Percentiles rank a stretch among this genome's conserved stretches.
Conservation (phyloP, 2,888 invertebrate species). For the Microplitis deprimator region DNA sequence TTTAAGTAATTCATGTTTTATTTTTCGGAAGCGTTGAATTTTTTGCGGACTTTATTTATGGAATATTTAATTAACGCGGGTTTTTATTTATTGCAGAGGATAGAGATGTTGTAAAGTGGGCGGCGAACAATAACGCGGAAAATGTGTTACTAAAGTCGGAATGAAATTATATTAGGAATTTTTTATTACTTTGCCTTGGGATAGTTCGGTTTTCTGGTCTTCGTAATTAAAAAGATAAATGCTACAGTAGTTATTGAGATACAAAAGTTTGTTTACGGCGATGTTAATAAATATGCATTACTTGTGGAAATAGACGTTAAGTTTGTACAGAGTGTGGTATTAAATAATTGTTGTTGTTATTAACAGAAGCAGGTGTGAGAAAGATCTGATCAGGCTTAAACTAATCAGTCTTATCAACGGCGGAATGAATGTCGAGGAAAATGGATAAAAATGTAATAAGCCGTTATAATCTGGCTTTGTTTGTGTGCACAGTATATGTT, state of each 20-base stretch:
- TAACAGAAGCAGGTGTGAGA: slow-evolving; percentile 12
- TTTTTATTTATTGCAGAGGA: background rate
- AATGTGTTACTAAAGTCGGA: background rate
- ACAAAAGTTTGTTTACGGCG: background rate
- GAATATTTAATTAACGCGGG: too few relatives aligned
- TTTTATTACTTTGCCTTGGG: background rate
- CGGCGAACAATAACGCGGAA: background rate
- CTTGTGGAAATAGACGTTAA: background rate
- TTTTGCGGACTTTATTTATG: too few relatives aligned
- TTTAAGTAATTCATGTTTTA: too few relatives aligned
- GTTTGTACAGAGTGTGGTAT: background rate
- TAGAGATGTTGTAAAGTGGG: background rate
- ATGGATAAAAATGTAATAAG: background rate
- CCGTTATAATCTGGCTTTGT: slow-evolving; percentile 15
- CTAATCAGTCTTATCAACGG: slow-evolving; percentile 6
- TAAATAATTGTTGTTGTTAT: background rate
- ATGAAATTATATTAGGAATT: background rate
- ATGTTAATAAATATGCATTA: too few relatives aligned
- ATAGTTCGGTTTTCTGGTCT: background rate
- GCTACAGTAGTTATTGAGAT: background rate
- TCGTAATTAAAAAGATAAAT: background rate
- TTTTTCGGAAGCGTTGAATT: too few relatives aligned
- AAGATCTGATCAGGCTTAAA: slow-evolving; percentile 7
- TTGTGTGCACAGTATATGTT: background rate
- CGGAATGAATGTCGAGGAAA: background rate